These are phyloP conservation scores for Cyanoderma ruficeps DNA, from an alignment of 2,113 vertebrate genomes.

Conservation along the genomic window DNA sequence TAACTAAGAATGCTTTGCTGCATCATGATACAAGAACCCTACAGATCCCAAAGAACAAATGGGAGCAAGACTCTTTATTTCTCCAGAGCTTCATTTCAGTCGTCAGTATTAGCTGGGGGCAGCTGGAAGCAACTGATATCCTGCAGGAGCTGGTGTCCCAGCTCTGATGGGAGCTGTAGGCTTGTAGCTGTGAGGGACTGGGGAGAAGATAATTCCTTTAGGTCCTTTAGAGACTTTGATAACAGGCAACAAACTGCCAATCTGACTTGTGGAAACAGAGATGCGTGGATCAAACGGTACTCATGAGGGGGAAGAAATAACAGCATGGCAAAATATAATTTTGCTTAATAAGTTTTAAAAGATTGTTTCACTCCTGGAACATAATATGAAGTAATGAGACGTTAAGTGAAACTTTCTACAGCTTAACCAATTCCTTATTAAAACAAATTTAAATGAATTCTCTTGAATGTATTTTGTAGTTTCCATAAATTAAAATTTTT, in stretches of 20 bases:
- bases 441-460: constrained; percentile 5
- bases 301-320: background rate
- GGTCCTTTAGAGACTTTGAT: background rate
- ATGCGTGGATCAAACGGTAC: background rate
- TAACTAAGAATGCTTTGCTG: background rate
- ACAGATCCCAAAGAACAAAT: background rate
- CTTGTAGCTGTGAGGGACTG: background rate
- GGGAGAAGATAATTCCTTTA: constrained; percentile 6
- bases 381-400: background rate
- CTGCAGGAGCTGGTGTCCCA: background rate
- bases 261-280: background rate
- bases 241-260: background rate
- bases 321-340: background rate
- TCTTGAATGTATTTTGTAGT: background rate
- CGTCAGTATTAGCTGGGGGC: background rate
- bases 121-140: background rate
- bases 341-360: constrained; percentile 42
- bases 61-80: background rate
- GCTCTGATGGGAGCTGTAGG: background rate
- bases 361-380: constrained; percentile 2
- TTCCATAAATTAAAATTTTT: constrained; percentile 15
- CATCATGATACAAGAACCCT: background rate
- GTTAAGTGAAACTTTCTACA: background rate
- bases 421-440: constrained; percentile 12
- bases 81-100: background rate